Base-by-base conservation (phyloP, 2,888 invertebrate genomes). In the Harmothoe impar region DNA sequence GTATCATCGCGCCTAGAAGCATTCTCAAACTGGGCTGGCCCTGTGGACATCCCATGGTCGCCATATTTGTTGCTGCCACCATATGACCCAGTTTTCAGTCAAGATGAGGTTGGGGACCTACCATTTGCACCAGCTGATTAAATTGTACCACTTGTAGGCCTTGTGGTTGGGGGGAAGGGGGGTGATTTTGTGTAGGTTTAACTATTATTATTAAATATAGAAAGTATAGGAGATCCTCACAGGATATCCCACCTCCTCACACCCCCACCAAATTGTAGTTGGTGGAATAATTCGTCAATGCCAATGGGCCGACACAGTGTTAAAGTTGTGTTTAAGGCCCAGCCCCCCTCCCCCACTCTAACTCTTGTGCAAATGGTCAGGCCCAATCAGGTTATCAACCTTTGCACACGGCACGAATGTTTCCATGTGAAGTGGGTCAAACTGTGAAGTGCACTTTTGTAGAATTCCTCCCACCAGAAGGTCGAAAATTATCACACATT, bases 351-450 rank as follows among this genome's bases (percentile, higher is more conserved):
- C n/a, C n/a, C n/a, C n/a, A n/a, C n/a, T n/a, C n/a, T n/a, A n/a
- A n/a, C n/a, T n/a, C n/a, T n/a, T n/a, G n/a, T n/a, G n/a, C 43
- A 81, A 81, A 81, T 81, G 43, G n/a, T 43, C 81, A 1, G 3
- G 3, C 81, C 81, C 20, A 25, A 81, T 81, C 81, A 43, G 17
- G 35, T 81, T 81, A 81, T n/a, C 81, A 81, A 81, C 81, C 31
- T 86, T 86, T 86, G 54, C 86, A 86, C 86, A 86, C 86, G 56
- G 56, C 86, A 52, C 86, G 54, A 86, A 86, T 86, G 86, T 86
- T 86, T 86, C 86, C 29, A 56, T 86, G 86, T 54, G 20, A 86
- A 54, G 86, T 86, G 25, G 86, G 86, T 86, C 86, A 86, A 52
- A n/a, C 15, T 29, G 54, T 54, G 54, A 86, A 56, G 29, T 54